Base-by-base conservation (phyloP, 2,113 vertebrate species). In the Urocynchramus pylzowi region DNA sequence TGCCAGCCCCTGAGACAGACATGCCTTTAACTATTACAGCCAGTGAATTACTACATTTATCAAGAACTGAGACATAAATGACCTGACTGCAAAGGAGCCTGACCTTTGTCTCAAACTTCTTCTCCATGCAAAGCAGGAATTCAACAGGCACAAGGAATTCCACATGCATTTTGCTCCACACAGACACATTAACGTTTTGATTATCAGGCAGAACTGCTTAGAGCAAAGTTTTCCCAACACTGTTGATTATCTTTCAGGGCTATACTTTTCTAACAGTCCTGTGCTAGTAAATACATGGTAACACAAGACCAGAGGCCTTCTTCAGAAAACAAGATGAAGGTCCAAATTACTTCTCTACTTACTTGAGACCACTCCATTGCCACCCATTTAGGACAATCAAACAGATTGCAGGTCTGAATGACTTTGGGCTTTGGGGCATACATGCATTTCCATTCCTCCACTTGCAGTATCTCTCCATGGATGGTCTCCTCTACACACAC, bases 331-430 rank as follows among this genome's bases (percentile, higher is more conserved):
- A 39, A 39, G 39, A 49, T 18, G 24, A 78, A 63, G 4, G 16
- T 65, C 20, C n/a, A 79, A 78, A 84, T 28, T 28, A 35, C 27
- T 93, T 80, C 33, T 75, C n/a, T n/a, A 57, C 97, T 98, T 91
- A 99, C 99, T 98, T 99, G 99, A 73, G 99, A 99, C 99, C 99
- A 99, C 67, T 99, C 99, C 99, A 99, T 99, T 45, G 99, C 99
- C 35, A 99, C 96, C 99, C 99, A 99, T 81, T 99, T 98, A 4
- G 99, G 99, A 71, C 99, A 99, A 77, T 98, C 96, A 21, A 99
- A 99, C 26, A 98, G 93, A 67, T 99, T 99, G 96, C 99, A 99
- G 41, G 97, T 98, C 96, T 99, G 99, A 95, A 98, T 97, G 54
- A 98, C 96, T 84, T 97, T 95, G 64, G 99, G 99, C 13, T 98